Base-by-base conservation (phyloP, 2,113 vertebrate genomes). In the Myiozetetes cayanensis region DNA sequence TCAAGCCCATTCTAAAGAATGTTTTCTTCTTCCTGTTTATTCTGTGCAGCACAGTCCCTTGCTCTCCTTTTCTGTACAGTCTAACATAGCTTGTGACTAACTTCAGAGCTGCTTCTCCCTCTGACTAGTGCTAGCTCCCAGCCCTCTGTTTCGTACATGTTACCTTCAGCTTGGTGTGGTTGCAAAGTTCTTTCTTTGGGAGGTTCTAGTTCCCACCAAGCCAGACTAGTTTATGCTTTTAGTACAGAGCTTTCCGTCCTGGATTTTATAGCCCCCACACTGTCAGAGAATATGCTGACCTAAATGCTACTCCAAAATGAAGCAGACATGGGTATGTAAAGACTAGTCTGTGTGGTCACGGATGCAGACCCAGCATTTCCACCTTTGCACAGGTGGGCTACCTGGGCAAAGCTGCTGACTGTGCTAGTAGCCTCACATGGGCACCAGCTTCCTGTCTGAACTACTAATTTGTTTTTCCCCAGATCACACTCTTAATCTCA, bases 391-490 rank as follows among this genome's bases (percentile, higher is more conserved):
- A 24, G 33, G 5, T 14, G 24, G 20, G 5, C 13, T 46, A 46
- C 14, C 39, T 46, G 35, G 33, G 14, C 27, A 89, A 71, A 75
- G 16, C 28, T 86, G 10, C 53, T 65, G 35, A 13, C 37, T 43
- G 4, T 37, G 25, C 13, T 44, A 24, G n/a, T 31, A 28, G 14
- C n/a, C 23, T 87, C 63, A 46, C 56, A 53, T 28, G 49, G 35
- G 3, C 22, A 55, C 5, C 3, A 4, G 8, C 4, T 68, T 28
- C 31, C 28, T 59, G 7, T 31, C 13, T 1, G 1, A 55, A 20
- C 3, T 61, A 13, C 37, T 52, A 33, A 28, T 37, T 53, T 52
- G 9, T 1, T 76, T 80, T 41, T 13, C 12, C 5, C 9, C 30
- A 33, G 11, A 56, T 77, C 14, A 43, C 58, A 68, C 7, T 72